phyloP scores from a whole-genome alignment of 2,888 invertebrate species.

The Asteroscopus sphinx region DNA sequence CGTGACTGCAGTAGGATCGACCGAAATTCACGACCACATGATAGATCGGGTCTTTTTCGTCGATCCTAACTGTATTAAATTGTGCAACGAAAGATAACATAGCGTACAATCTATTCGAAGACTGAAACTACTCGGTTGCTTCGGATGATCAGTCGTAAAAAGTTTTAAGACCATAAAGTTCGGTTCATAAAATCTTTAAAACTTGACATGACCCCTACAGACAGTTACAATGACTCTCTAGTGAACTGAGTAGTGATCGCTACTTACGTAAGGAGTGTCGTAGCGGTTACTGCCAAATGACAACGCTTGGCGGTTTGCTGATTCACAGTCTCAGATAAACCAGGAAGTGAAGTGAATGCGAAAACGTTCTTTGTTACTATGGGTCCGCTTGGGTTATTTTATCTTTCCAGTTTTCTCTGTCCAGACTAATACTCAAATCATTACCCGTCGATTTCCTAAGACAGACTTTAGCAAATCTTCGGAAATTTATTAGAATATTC shows the following conservation, averaged over 20 bases:
- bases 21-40: slow-evolving; percentile 39
- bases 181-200: slow-evolving; percentile 12
- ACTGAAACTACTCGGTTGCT: slow-evolving; percentile 2
- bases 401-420: no score
- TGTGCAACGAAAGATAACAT: slow-evolving; percentile 23
- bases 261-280: neutral
- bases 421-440: no score
- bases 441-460: no score
- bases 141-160: slow-evolving; percentile 23
- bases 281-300: slow-evolving; percentile 27
- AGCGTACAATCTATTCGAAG: neutral
- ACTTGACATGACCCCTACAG: neutral
- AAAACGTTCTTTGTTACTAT: slow-evolving; percentile 9
- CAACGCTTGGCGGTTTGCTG: slow-evolving; percentile 26
- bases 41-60: slow-evolving; percentile 40
- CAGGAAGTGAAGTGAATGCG: slow-evolving; percentile 26
- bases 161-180: slow-evolving; percentile 15
- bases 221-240: slow-evolving; percentile 2
- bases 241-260: slow-evolving; percentile 2
- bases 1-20: slow-evolving; percentile 40
- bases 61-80: slow-evolving; percentile 32
- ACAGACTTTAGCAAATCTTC: neutral
- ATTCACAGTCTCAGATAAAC: slow-evolving; percentile 25
- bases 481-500: neutral
- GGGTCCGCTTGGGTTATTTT: neutral